Base-by-base conservation (phyloP, 2,113 vertebrate species). In the Cephalopholis sonnerati region DNA sequence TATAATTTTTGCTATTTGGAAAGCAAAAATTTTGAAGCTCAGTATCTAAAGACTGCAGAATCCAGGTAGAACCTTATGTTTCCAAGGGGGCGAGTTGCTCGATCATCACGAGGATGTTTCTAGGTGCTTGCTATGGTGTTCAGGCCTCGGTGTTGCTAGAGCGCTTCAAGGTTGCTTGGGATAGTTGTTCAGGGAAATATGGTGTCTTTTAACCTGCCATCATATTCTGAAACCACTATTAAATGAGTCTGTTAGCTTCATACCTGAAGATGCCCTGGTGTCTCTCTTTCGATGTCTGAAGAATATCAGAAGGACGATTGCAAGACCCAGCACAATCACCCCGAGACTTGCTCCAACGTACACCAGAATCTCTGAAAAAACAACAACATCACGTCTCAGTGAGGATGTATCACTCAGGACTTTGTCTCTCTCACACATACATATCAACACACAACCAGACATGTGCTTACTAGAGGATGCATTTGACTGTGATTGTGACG, bases 321-420 rank as follows among this genome's bases (percentile, higher is more conserved):
- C 77, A 25, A 91, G 69, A 24, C 69, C 20, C 36, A 92, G 48
- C 51, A 83, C 3, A 16, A 80, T 57, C 15, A 59, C 24, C 1
- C 70, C 74, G 0, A 94, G 83, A 74, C 83, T 62, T 13, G 46
- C 74, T 61, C 87, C 84, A 0, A 84, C 69, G 13, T 79, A 92
- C 39, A 92, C 0, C 29, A 81, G 18, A 9, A 0, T 76, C 9
- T n/a, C 93, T 94, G 86, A 32, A 90, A 76, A 22, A 65, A 10
- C 41, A 3, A 71, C 27, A 58, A 16, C 9, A 1, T 20, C 22
- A 62, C 0, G 4, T 62, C 9, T 85, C 20, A 67, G 15, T 2
- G n/a, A 41, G 24, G 17, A 74, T 13, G 15, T 29, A 1, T 53
- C n/a, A 25, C 12, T 36, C 12, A 74, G 3, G 3, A 51, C 10